Evolutionary conservation across 2,888 invertebrate species (phyloP).

Genomic region (Tineola bisselliella): DNA sequence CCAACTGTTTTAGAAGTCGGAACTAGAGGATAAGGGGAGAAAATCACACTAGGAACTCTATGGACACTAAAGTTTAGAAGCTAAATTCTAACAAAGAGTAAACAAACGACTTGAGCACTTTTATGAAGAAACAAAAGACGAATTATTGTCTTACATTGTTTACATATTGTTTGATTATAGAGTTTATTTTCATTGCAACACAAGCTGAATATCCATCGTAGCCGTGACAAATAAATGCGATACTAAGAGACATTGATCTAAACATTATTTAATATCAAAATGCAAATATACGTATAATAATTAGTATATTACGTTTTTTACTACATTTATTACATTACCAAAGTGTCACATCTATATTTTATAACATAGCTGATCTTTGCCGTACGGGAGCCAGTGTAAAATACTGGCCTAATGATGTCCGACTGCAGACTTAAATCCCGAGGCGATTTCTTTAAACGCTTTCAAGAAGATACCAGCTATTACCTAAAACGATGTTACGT

Average conservation of each 20-base stretch:
- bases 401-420: slow-evolving; percentile 14
- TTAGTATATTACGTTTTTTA: too few relatives aligned
- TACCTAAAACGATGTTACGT: neutral
- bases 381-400: neutral
- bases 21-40: slow-evolving; percentile 7
- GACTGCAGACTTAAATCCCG: slow-evolving; percentile 8
- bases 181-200: too few relatives aligned
- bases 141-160: too few relatives aligned
- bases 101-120: too few relatives aligned
- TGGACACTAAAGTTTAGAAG: slow-evolving; percentile 5
- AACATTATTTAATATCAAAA: too few relatives aligned
- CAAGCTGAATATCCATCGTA: too few relatives aligned
- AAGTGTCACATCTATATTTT: neutral
- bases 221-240: too few relatives aligned
- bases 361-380: neutral
- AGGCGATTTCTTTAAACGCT: slow-evolving; percentile 9
- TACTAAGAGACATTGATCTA: too few relatives aligned
- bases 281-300: too few relatives aligned
- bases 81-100: too few relatives aligned
- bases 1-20: slow-evolving; percentile 7
- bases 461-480: neutral
- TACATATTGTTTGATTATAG: too few relatives aligned
- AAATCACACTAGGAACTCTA: slow-evolving; percentile 9
- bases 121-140: too few relatives aligned
- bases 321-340: neutral